These are phyloP conservation scores for Luperina testacea DNA, from an alignment of 2,888 invertebrate species.

Conservation along the genomic window DNA sequence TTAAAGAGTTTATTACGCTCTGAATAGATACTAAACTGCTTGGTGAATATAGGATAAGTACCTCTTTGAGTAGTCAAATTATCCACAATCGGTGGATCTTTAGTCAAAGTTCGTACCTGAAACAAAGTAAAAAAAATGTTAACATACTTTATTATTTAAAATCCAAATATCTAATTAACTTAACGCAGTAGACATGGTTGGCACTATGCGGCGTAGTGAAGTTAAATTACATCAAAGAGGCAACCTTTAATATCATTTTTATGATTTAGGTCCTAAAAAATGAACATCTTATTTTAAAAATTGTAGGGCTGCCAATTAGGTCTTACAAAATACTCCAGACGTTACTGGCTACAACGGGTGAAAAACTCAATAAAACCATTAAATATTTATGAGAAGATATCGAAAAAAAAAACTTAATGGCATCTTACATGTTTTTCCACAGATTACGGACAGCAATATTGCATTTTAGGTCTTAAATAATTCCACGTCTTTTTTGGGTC, in stretches of 20 bases:
- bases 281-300: not conserved
- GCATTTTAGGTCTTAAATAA: not conserved
- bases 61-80: too few relatives aligned
- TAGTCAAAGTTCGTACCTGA: conserved; percentile 41
- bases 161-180: too few relatives aligned
- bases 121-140: conserved; percentile 40
- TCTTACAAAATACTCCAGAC: conserved; percentile 4
- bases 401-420: not conserved
- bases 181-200: not conserved
- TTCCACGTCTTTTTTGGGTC: not conserved
- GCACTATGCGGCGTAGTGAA: not conserved
- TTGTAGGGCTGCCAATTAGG: not conserved
- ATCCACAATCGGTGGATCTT: not conserved
- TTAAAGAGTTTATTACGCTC: not conserved
- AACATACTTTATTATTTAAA: not conserved
- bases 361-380: not conserved
- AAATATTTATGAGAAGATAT: not conserved
- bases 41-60: not conserved
- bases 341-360: not conserved
- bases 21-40: too few relatives aligned
- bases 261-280: not conserved
- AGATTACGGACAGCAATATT: not conserved
- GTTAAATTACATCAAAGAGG: not conserved
- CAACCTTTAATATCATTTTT: not conserved
- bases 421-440: not conserved